Percentiles rank a stretch among this genome's conserved stretches.
Evolutionary conservation across 2,113 vertebrate species (phyloP).

Genomic region (Salvator merianae): DNA sequence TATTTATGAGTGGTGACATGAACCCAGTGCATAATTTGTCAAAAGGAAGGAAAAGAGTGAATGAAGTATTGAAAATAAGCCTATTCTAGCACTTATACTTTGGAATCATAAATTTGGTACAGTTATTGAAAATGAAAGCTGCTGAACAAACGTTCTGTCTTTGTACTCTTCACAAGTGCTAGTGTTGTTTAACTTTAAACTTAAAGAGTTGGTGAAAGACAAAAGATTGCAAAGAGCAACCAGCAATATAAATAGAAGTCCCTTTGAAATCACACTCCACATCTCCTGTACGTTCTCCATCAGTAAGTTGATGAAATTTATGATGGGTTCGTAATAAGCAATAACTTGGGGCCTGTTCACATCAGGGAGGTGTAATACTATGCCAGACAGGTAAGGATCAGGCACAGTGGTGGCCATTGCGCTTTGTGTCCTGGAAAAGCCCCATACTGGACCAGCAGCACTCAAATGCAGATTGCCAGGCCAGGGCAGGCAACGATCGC

Average conservation of each 20-base stretch:
- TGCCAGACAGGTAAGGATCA: too few relatives aligned
- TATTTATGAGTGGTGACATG: not conserved
- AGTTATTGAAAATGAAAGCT: not conserved
- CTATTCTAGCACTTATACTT: not conserved
- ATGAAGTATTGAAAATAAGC: constrained; percentile 11
- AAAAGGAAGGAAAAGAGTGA: not conserved
- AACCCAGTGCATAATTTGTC: not conserved
- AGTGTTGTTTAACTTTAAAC: not conserved
- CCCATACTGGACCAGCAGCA: too few relatives aligned
- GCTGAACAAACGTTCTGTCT: not conserved
- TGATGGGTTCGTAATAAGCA: not conserved
- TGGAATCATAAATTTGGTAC: not conserved
- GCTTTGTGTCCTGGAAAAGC: too few relatives aligned
- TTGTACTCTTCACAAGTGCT: not conserved
- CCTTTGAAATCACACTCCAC: not conserved
- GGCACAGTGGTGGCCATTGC: too few relatives aligned
- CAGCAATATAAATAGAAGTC: not conserved
- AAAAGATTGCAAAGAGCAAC: not conserved
- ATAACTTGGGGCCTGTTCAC: too few relatives aligned
- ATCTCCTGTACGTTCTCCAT: not conserved
- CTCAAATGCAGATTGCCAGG: too few relatives aligned
- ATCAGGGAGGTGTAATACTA: too few relatives aligned
- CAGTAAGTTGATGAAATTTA: not conserved
- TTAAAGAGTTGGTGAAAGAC: not conserved
- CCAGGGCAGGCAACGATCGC: too few relatives aligned